Percentiles rank a stretch among this genome's conserved stretches.
These are phyloP conservation scores for Metellina segmentata DNA, from an alignment of 2,888 invertebrate genomes.

Conservation along the genomic window DNA sequence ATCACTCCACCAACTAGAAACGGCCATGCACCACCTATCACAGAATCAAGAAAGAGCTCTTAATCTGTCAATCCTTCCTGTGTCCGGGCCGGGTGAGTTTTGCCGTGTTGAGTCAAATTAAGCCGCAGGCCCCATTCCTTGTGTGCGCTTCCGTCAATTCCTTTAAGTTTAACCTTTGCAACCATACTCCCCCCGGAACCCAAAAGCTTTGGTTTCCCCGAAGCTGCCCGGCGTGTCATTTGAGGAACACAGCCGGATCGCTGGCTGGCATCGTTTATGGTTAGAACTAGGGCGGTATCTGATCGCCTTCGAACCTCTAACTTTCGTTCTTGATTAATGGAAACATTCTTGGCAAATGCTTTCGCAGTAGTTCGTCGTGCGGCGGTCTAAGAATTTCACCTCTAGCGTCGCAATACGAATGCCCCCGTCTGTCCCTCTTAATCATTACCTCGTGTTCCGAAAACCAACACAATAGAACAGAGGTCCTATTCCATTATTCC, in stretches of 20 bases:
- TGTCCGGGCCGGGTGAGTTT: too few relatives aligned
- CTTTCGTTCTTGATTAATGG: constrained; percentile 87
- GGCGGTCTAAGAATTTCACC: too few relatives aligned
- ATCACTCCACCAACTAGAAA: too few relatives aligned
- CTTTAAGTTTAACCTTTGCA: too few relatives aligned
- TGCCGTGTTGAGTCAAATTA: too few relatives aligned
- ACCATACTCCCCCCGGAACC: too few relatives aligned
- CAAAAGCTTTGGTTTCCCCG: too few relatives aligned
- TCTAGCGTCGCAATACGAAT: too few relatives aligned
- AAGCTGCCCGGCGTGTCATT: constrained; percentile 84
- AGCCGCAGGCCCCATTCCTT: too few relatives aligned
- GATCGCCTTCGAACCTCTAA: too few relatives aligned
- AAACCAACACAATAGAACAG: constrained; percentile 70
- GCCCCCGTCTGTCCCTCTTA: constrained; percentile 79
- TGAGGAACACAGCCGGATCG: constrained; percentile 84
- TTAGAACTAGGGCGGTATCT: constrained; percentile 85
- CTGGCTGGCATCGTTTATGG: constrained; percentile 86
- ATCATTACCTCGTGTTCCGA: constrained; percentile 72
- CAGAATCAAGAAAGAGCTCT: constrained; percentile 59
- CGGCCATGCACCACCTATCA: constrained; percentile 31
- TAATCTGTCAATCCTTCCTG: constrained; percentile 50
- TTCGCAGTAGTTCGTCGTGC: constrained; percentile 85
- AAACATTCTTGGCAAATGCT: constrained; percentile 87
- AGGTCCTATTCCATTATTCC: constrained; percentile 71
- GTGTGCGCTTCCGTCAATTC: too few relatives aligned